Conservation (phyloP, 2,888 invertebrate species). For the Myopa tessellatipennis region DNA sequence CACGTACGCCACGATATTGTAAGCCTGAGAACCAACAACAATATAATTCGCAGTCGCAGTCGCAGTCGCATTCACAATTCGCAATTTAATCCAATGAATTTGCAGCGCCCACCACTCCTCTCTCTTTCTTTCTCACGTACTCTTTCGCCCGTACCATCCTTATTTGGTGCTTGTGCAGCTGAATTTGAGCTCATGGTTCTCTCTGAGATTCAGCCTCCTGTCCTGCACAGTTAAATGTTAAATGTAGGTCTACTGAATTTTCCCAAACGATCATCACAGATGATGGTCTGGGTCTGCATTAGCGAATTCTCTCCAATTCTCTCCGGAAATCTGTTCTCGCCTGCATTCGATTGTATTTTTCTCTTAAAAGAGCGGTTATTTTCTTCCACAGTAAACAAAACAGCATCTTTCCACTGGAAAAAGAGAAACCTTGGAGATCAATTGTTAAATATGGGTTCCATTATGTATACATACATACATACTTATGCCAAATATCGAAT, state of each 20-base stretch:
- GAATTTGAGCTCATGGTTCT: constrained; percentile 16
- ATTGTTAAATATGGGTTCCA: too few relatives aligned
- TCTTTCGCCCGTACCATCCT: not conserved
- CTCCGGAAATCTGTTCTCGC: not conserved
- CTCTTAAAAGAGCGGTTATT: not conserved
- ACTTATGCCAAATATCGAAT: too few relatives aligned
- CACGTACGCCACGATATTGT: constrained; percentile 63
- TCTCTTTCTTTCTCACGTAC: constrained; percentile 19
- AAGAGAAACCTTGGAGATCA: too few relatives aligned
- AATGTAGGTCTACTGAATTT: not conserved
- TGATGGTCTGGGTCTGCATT: too few relatives aligned
- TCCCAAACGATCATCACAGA: not conserved
- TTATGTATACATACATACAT: too few relatives aligned
- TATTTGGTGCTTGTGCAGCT: constrained; percentile 9
- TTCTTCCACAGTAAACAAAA: too few relatives aligned
- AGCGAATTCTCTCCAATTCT: not conserved
- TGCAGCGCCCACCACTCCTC: constrained; percentile 35
- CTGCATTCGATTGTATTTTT: not conserved
- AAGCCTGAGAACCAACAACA: constrained; percentile 41
- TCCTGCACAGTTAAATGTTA: not conserved
- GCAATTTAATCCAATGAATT: constrained; percentile 61
- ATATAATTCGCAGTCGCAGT: not conserved
- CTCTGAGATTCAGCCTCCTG: constrained; percentile 7
- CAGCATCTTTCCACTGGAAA: too few relatives aligned
- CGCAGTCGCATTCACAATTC: constrained; percentile 50